phyloP scores from a whole-genome alignment of 2,888 invertebrate species.

The Leistus spinibarbis region DNA sequence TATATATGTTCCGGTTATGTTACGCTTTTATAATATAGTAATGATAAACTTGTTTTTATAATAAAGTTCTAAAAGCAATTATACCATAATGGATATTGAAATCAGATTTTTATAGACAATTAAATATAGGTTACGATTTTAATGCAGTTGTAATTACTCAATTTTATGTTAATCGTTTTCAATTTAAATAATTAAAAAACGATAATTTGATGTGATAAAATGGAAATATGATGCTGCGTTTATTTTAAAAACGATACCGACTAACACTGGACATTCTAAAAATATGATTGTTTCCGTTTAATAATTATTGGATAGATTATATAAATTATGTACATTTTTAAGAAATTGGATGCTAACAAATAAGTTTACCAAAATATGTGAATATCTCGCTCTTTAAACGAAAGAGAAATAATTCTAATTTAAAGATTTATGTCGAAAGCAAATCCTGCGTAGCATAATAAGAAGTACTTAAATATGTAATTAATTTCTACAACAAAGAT shows the following conservation, averaged over 20 bases:
- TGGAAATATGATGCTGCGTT: not conserved
- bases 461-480: too few relatives aligned
- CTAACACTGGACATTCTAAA: too few relatives aligned
- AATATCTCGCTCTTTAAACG: too few relatives aligned
- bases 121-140: not conserved
- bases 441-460: too few relatives aligned
- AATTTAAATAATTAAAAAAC: not conserved
- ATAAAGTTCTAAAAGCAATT: not conserved
- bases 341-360: too few relatives aligned
- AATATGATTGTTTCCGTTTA: too few relatives aligned
- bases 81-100: not conserved
- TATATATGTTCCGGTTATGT: not conserved
- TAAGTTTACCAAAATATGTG: too few relatives aligned
- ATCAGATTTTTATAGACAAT: not conserved
- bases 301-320: too few relatives aligned
- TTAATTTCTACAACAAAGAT: not conserved
- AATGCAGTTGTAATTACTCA: not conserved
- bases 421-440: too few relatives aligned
- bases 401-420: too few relatives aligned
- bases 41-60: not conserved
- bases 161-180: not conserved
- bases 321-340: too few relatives aligned
- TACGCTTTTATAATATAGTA: not conserved
- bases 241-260: not conserved
- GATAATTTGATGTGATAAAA: not conserved